Evolutionary conservation across 2,797 vertebrate genomes (phyloP).

Genomic region (Psittacula derbiana): DNA sequence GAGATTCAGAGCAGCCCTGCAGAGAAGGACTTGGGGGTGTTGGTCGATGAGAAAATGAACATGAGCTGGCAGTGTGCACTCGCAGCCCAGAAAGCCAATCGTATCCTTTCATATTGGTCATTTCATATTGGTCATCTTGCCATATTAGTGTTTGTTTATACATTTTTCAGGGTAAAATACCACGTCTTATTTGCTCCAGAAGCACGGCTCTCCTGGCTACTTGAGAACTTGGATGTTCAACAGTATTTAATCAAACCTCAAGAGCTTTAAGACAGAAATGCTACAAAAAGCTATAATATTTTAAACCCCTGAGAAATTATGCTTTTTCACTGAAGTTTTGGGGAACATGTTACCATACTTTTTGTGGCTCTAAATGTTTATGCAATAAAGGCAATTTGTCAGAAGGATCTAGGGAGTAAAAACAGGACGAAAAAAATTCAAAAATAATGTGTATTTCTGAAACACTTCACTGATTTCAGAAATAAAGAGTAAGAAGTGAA

Average conservation of each 20-base stretch:
- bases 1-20: too few species aligned
- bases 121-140: background rate
- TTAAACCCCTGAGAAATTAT: background rate
- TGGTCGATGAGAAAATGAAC: too few species aligned
- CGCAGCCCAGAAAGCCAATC: too few species aligned
- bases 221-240: background rate
- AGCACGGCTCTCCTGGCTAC: background rate
- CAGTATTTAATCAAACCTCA: background rate
- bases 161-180: background rate
- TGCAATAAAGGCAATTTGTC: background rate
- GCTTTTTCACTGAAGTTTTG: background rate
- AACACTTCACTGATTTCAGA: background rate
- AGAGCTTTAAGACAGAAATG: background rate
- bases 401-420: background rate
- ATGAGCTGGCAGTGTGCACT: too few species aligned
- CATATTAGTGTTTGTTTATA: background rate
- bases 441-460: background rate
- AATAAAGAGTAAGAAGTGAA: background rate
- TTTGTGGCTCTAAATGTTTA: background rate
- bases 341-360: background rate
- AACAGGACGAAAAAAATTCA: background rate
- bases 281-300: background rate
- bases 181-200: background rate
- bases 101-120: too few species aligned
- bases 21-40: too few species aligned